These are phyloP conservation scores for Xestia sexstrigata DNA, from an alignment of 2,888 invertebrate genomes.

Conservation along the genomic window DNA sequence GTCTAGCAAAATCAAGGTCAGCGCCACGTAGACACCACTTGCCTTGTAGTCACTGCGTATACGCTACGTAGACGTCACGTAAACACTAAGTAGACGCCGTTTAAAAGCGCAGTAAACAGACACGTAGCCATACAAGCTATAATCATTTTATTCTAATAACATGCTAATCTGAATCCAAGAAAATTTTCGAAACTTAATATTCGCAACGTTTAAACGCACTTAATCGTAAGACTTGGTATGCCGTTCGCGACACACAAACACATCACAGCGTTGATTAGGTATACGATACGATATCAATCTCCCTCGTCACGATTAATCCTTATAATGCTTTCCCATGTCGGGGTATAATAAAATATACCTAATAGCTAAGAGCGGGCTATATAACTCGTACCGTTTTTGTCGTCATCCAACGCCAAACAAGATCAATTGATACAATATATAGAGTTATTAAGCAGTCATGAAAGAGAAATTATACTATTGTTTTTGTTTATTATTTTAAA, in stretches of 20 bases:
- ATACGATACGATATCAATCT: conserved; percentile 17
- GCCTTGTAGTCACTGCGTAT: neutral
- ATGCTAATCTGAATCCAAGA: neutral
- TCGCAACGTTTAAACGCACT: conserved; percentile 4
- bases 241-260: conserved; percentile 16
- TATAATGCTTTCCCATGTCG: conserved; percentile 21
- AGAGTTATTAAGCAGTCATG: neutral
- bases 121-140: neutral
- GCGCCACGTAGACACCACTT: neutral
- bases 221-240: conserved; percentile 27
- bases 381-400: neutral
- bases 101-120: neutral
- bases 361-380: neutral
- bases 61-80: neutral
- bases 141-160: neutral
- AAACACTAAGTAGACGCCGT: neutral
- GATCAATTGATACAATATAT: neutral
- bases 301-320: conserved; percentile 31
- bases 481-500: neutral
- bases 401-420: neutral
- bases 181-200: conserved; percentile 1
- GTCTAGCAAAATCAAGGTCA: too few relatives aligned
- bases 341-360: neutral
- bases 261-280: conserved; percentile 20
- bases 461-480: neutral